Evolutionary conservation across 1,140 invertebrate genomes (phyloP).

Genomic region (Cotesia typhae): DNA sequence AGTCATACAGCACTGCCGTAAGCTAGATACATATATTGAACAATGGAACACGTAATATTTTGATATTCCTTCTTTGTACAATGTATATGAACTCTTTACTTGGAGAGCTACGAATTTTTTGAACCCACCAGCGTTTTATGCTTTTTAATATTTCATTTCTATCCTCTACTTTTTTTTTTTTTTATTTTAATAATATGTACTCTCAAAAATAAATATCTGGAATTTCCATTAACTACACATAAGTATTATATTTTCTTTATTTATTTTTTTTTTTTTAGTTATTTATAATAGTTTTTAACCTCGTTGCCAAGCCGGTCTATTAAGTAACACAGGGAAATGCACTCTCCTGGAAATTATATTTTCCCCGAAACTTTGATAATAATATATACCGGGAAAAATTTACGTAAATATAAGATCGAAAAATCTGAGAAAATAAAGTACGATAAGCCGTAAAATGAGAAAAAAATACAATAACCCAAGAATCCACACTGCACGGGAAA

Average conservation of each 20-base stretch:
- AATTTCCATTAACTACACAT: too few relatives aligned
- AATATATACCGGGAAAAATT: not conserved
- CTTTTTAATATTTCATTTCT: too few relatives aligned
- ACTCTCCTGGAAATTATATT: slow-evolving; percentile 13
- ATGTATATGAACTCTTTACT: not conserved
- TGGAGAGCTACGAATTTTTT: not conserved
- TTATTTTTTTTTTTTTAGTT: not conserved
- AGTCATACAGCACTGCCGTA: slow-evolving; percentile 10
- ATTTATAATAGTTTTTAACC: not conserved
- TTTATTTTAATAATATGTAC: too few relatives aligned
- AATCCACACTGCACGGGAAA: too few relatives aligned
- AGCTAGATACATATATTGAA: slow-evolving; percentile 21
- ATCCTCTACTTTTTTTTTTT: too few relatives aligned
- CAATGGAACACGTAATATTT: slow-evolving; percentile 8
- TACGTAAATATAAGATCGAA: not conserved
- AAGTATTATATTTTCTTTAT: not conserved
- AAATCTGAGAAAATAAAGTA: too few relatives aligned
- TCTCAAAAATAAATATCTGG: too few relatives aligned
- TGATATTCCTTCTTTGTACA: not conserved
- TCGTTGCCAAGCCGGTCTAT: not conserved
- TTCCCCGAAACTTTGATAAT: not conserved
- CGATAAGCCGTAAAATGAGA: too few relatives aligned
- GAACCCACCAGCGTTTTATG: not conserved
- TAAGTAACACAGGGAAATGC: slow-evolving; percentile 3
- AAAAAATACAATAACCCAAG: too few relatives aligned